Conservation (phyloP, 1,140 invertebrate species). For the Paracyclopina nana region DNA sequence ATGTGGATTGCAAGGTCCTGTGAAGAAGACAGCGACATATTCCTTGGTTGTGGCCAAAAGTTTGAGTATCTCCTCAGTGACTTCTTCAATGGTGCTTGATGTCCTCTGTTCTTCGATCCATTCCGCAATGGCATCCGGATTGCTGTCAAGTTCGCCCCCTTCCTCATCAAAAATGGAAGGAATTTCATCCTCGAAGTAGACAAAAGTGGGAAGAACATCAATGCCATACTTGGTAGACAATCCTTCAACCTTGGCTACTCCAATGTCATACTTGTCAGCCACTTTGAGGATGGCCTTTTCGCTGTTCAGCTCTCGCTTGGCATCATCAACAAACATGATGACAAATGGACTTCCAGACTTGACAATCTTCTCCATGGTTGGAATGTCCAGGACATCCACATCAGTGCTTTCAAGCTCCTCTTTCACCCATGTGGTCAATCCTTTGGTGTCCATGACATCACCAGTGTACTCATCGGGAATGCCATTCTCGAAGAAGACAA, state of each 20-base stretch:
- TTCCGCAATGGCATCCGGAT: no score
- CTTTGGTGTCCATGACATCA: neutral
- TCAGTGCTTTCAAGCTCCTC: constrained; percentile 61
- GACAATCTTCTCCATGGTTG: constrained; percentile 7
- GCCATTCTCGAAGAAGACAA: constrained; percentile 78
- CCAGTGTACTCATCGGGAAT: constrained; percentile 35
- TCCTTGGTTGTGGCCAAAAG: constrained; percentile 72
- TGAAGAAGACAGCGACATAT: constrained; percentile 84
- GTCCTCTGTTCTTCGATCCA: constrained; percentile 79
- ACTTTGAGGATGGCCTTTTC: constrained; percentile 77
- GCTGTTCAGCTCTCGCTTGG: constrained; percentile 48
- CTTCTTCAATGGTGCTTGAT: constrained; percentile 78
- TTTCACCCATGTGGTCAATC: constrained; percentile 5
- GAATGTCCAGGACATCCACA: constrained; percentile 36
- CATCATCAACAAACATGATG: neutral
- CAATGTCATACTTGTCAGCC: constrained; percentile 79
- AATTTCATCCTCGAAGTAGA: constrained; percentile 77
- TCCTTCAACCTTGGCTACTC: constrained; percentile 83
- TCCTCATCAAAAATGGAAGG: constrained; percentile 82
- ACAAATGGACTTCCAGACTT: neutral
- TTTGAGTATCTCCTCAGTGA: constrained; percentile 70
- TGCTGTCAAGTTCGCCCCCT: constrained; percentile 71
- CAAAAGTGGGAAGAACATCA: constrained; percentile 53
- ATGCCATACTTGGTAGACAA: constrained; percentile 60
- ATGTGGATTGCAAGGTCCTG: constrained; percentile 63